Conservation (phyloP, 2,113 vertebrate genomes). For the Gorsachius goisagi region DNA sequence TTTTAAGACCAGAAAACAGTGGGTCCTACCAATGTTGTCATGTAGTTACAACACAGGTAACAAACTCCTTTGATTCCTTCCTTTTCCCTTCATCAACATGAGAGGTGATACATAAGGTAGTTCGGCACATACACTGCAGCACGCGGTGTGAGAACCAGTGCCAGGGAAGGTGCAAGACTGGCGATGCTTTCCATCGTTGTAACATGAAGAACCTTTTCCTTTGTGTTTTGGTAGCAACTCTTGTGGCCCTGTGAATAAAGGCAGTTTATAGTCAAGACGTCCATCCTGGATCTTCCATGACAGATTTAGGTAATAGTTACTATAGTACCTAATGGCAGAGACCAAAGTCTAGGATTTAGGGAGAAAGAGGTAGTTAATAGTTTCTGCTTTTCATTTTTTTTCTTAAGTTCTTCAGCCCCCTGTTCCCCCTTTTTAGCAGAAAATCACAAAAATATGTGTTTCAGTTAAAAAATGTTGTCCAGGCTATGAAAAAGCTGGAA, state of each 20-base stretch:
- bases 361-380: not conserved
- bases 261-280: not conserved
- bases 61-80: not conserved
- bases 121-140: not conserved
- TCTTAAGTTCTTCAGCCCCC: not conserved
- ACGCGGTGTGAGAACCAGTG: not conserved
- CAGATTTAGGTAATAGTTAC: not conserved
- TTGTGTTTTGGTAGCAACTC: not conserved
- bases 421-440: not conserved
- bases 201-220: not conserved
- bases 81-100: not conserved
- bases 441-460: not conserved
- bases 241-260: not conserved
- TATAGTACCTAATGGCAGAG: not conserved
- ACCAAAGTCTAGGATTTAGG: not conserved
- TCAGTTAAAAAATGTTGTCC: not conserved
- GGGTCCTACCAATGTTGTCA: not conserved
- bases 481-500: not conserved
- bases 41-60: not conserved
- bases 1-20: not conserved
- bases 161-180: not conserved
- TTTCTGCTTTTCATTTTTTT: not conserved
- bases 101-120: not conserved
- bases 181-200: not conserved
- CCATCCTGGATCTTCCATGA: not conserved